Base-by-base conservation (phyloP, 1,140 invertebrate species). In the Lepeophtheirus salmonis region DNA sequence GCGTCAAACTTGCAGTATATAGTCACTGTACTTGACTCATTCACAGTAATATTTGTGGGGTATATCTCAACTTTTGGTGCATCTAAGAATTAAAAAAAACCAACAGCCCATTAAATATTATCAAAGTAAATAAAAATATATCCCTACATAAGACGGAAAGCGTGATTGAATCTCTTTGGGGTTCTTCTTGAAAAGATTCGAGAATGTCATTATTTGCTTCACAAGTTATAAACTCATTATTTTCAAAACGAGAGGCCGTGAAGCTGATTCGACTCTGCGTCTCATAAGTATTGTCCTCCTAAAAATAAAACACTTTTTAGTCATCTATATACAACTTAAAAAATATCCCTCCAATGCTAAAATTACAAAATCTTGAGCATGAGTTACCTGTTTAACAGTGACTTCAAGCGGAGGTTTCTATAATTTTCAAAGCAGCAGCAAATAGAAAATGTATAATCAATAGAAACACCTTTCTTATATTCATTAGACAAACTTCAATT, bases 161-260 rank as follows among this genome's bases (percentile, higher is more conserved):
- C 13, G 22, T 57, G 23, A 57, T 21, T 12, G 55, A 57, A 18
- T 48, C 50, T 61, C 50, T 4, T 18, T 56, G 22, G 22, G 59
- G 50, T 55, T 61, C 17, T 26, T 61, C 59, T 61, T 53, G n/a
- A 48, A 50, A 54, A 79, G 79, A 75, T 61, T 76, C 72, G 68
- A 82, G 83, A 14, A 91, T 85, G 50, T 79, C 74, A 71, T 92
- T 92, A 64, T 81, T 77, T 0, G 82, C 84, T 67, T 82, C 78
- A 68, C 88, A 92, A 41, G 79, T 77, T 64, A 91, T 82, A 50
- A 76, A 78, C 63, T 79, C 74, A 23, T 80, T 80, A 69, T 92
- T 86, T 69, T 89, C 86, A 67, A 79, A 85, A 22, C 84, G 77
- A 1, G 80, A 80, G 1, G 86, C 84, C 50, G 78, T 79, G 70